Evolutionary conservation across 2,113 vertebrate species (phyloP).

Genomic region (Meles meles): DNA sequence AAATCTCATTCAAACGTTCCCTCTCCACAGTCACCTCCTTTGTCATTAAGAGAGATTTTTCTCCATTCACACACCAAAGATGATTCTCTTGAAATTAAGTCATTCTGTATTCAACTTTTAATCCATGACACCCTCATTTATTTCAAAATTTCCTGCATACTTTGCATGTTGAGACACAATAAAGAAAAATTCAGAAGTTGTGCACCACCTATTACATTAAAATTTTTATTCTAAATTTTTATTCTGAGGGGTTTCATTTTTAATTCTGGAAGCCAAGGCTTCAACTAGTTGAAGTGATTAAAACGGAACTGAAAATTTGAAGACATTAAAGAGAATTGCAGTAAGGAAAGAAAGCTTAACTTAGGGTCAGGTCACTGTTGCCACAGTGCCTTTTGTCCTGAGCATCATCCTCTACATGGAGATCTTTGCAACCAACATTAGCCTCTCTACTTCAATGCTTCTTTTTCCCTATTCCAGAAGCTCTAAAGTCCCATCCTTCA

Average conservation of each 20-base stretch:
- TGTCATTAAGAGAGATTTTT: background rate
- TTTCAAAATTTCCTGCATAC: background rate
- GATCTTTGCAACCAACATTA: background rate
- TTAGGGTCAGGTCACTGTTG: background rate
- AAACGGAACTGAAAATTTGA: background rate
- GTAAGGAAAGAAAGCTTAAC: background rate
- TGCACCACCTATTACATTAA: background rate
- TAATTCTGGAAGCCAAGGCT: background rate
- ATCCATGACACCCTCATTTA: background rate
- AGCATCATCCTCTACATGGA: rapidly evolving
- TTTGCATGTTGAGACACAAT: background rate
- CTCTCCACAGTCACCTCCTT: background rate
- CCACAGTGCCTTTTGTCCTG: background rate
- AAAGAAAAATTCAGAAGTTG: background rate
- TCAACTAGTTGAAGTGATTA: background rate
- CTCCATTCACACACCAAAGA: background rate
- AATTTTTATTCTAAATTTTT: background rate
- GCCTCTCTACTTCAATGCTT: background rate
- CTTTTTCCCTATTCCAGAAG: background rate
- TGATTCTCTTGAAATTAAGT: background rate
- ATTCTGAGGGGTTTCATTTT: background rate
- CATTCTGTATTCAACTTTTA: background rate
- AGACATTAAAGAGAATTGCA: background rate
- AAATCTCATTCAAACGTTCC: background rate
- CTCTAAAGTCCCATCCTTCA: background rate